A percentile compares a stretch with the other conserved stretches of the same genome.
These are phyloP conservation scores for Tyrannus savana DNA, from an alignment of 2,113 vertebrate genomes.

Conservation along the genomic window DNA sequence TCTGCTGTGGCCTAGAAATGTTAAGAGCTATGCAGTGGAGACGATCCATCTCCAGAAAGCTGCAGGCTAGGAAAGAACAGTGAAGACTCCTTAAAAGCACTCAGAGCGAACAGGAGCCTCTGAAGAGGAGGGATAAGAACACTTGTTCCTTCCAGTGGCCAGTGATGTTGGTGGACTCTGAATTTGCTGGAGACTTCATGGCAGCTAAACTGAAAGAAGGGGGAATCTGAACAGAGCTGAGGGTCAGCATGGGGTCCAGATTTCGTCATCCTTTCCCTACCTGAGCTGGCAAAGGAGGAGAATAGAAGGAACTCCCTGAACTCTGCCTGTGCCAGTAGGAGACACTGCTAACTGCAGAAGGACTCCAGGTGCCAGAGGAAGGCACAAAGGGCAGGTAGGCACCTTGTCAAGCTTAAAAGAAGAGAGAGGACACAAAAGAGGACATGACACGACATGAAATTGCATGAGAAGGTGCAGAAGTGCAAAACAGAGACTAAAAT, in stretches of 20 bases:
- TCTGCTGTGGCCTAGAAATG: slow-evolving; percentile 58
- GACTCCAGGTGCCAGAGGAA: not conserved
- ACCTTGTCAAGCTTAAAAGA: not conserved
- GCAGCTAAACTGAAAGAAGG: not conserved
- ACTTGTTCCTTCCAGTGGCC: slow-evolving; percentile 3
- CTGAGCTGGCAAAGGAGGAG: not conserved
- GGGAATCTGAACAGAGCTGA: not conserved
- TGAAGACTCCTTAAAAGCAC: slow-evolving; percentile 27
- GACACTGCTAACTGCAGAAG: not conserved
- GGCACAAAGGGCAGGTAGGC: not conserved
- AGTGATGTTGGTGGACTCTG: not conserved
- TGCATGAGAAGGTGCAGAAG: not conserved
- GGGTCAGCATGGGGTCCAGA: not conserved
- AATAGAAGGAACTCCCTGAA: not conserved
- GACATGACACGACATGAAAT: not conserved
- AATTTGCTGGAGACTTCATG: not conserved
- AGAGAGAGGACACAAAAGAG: not conserved
- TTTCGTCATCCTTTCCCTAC: not conserved
- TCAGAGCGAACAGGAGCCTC: not conserved
- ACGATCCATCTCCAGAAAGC: slow-evolving; percentile 48
- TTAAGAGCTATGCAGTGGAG: slow-evolving; percentile 36
- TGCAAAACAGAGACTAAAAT: not conserved
- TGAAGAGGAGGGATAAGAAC: not conserved
- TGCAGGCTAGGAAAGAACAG: slow-evolving; percentile 55
- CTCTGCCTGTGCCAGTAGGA: accelerated